Conservation (phyloP, 2,888 invertebrate species). For the Morinoia aosen region DNA sequence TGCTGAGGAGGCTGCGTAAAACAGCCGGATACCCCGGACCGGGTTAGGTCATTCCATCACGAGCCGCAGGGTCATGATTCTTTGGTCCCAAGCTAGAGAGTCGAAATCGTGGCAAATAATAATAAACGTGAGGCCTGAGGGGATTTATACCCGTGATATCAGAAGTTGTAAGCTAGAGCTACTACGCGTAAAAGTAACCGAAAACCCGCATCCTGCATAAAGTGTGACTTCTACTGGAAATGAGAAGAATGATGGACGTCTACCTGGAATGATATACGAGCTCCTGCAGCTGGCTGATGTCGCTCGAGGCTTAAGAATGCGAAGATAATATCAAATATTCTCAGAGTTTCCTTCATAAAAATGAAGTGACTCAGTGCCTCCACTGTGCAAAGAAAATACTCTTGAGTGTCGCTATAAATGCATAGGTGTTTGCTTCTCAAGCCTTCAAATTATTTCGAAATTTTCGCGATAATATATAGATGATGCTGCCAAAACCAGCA, state of each 20-base stretch:
- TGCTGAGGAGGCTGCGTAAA: not conserved
- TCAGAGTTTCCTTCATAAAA: not conserved
- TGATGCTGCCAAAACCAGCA: not conserved
- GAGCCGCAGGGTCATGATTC: not conserved
- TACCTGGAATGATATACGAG: not conserved
- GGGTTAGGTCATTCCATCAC: constrained; percentile 35
- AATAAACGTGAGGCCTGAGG: not conserved
- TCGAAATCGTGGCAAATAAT: constrained; percentile 7
- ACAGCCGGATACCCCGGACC: not conserved
- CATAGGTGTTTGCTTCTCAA: too few species aligned
- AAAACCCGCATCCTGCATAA: not conserved
- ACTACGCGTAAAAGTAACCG: not conserved
- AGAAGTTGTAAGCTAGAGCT: not conserved
- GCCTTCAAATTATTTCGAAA: too few species aligned
- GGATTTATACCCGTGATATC: not conserved
- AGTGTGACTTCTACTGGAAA: not conserved
- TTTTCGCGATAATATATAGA: too few species aligned
- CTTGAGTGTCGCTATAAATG: not conserved
- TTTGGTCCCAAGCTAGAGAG: not conserved
- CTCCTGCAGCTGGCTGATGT: not conserved
- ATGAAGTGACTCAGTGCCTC: not conserved
- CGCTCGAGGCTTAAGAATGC: not conserved
- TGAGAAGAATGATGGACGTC: not conserved
- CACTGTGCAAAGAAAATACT: not conserved
- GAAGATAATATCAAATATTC: not conserved